phyloP scores from a whole-genome alignment of 2,113 vertebrate species.

The Tachuris rubrigastra region DNA sequence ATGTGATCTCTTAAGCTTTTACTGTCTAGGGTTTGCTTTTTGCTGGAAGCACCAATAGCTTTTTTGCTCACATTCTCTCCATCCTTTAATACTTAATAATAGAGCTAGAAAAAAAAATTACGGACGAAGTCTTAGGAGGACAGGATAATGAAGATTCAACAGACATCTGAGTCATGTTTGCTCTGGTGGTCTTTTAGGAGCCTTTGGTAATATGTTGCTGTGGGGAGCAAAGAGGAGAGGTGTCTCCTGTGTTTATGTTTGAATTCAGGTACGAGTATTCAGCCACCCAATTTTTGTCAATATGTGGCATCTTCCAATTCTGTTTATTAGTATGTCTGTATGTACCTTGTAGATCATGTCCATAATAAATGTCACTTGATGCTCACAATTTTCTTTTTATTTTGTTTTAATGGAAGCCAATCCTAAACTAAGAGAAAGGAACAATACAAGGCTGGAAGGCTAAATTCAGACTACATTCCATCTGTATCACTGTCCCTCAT shows the following conservation, averaged over 20 bases:
- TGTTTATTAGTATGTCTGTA: neutral
- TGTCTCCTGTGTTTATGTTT: neutral
- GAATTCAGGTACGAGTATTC: slow-evolving; percentile 38
- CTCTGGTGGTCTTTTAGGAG: neutral
- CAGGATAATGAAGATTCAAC: neutral
- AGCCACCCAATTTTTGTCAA: slow-evolving; percentile 5
- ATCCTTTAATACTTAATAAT: slow-evolving; percentile 7
- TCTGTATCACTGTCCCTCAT: neutral
- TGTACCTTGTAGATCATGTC: neutral
- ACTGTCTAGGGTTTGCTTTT: neutral
- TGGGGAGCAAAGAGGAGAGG: neutral
- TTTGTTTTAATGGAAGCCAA: neutral
- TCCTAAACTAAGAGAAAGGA: neutral
- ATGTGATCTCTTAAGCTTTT: neutral
- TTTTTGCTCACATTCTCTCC: neutral
- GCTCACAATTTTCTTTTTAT: accelerated
- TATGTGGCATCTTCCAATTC: neutral
- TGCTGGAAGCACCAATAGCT: neutral
- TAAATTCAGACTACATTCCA: neutral
- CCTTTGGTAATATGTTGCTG: neutral
- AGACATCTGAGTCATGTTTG: slow-evolving; percentile 17
- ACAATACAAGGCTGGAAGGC: neutral
- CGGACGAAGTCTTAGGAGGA: neutral
- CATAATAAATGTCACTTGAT: neutral
- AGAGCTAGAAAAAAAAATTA: neutral